phyloP scores from a whole-genome alignment of 2,797 vertebrate genomes.

The Dipus sagitta region DNA sequence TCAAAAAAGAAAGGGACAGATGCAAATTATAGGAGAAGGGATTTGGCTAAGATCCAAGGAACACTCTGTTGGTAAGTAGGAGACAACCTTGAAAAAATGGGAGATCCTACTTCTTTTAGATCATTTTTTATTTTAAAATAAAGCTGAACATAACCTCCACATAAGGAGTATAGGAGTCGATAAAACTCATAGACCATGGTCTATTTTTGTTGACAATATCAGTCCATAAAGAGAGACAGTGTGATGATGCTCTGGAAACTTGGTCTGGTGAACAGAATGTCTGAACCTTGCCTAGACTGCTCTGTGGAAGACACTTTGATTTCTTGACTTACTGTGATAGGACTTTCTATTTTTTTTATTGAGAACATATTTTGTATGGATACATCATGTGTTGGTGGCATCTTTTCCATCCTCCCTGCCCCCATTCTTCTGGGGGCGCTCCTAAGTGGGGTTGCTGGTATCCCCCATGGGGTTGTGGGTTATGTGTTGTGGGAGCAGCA shows the following conservation, averaged over 20 bases:
- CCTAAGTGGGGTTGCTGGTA: too few relatives aligned
- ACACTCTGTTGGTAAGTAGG: not conserved
- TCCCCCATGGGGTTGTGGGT: too few relatives aligned
- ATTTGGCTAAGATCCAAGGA: not conserved
- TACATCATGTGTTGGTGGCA: too few relatives aligned
- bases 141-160: not conserved
- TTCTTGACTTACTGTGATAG: not conserved
- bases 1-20: not conserved
- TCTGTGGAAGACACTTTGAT: not conserved
- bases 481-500: too few relatives aligned
- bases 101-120: not conserved
- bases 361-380: too few relatives aligned
- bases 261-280: not conserved
- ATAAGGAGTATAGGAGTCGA: not conserved
- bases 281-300: rapidly evolving
- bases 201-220: not conserved
- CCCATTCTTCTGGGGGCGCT: too few relatives aligned
- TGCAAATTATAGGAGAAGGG: not conserved
- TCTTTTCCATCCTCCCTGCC: too few relatives aligned
- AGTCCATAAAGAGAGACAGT: not conserved
- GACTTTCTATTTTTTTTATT: too few relatives aligned
- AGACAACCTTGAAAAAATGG: not conserved
- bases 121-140: not conserved
- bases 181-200: not conserved
- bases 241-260: not conserved